A percentile compares a stretch with the other conserved stretches of the same genome.
Evolutionary conservation across 2,888 invertebrate species (phyloP).

Genomic region (Lycophotia porphyrea): DNA sequence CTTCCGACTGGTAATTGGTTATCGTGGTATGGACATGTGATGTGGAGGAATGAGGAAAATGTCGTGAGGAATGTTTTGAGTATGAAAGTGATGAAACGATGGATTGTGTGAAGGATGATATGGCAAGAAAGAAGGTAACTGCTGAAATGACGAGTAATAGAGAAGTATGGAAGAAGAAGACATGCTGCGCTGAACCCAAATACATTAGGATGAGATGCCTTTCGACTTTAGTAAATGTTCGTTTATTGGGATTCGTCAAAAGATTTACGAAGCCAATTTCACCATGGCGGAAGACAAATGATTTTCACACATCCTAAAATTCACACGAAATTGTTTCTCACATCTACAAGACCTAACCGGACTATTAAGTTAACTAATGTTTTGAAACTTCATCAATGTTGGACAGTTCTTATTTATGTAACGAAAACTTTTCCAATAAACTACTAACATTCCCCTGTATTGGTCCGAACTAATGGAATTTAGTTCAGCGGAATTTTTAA

Average conservation of each 20-base stretch:
- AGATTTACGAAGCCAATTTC: background rate
- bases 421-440: conserved; percentile 61
- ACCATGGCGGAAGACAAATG: background rate
- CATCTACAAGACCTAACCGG: background rate
- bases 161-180: too few relatives aligned
- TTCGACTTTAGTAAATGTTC: background rate
- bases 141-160: too few relatives aligned
- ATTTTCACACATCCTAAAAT: background rate
- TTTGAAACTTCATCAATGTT: conserved; percentile 64
- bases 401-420: conserved; percentile 62
- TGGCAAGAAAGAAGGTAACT: too few relatives aligned
- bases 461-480: conserved; percentile 48
- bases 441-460: conserved; percentile 49
- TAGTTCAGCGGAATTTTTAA: conserved; percentile 46
- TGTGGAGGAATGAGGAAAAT: background rate
- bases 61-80: background rate
- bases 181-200: too few relatives aligned
- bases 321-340: conserved; percentile 2
- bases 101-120: too few relatives aligned
- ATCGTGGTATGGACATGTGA: background rate
- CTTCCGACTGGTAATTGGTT: background rate
- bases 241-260: background rate
- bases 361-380: conserved; percentile 48
- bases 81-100: too few relatives aligned
- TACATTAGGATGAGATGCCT: background rate